These are phyloP conservation scores for Gallinago nigripennis DNA, from an alignment of 2,797 vertebrate species.

Conservation along the genomic window DNA sequence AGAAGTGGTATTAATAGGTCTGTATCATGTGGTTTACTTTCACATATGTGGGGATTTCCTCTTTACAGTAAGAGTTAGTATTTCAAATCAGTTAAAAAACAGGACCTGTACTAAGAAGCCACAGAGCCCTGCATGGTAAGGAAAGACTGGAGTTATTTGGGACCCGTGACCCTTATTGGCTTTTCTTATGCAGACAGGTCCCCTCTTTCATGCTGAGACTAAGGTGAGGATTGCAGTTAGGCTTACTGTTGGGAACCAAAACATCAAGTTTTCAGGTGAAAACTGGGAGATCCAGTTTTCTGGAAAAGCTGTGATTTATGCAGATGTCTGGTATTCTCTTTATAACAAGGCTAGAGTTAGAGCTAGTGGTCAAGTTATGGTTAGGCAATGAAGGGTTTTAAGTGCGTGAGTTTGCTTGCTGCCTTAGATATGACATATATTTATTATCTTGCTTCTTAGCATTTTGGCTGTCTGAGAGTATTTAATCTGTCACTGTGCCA, in stretches of 20 bases:
- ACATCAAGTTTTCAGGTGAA: background rate
- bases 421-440: background rate
- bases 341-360: background rate
- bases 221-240: background rate
- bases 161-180: background rate
- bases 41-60: background rate
- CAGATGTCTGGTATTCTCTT: background rate
- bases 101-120: background rate
- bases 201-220: background rate
- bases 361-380: background rate
- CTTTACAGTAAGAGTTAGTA: background rate
- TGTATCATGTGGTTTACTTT: accelerated
- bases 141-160: background rate
- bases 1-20: background rate
- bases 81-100: background rate
- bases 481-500: background rate
- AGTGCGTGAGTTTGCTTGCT: background rate
- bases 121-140: background rate
- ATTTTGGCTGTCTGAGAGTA: background rate
- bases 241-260: background rate
- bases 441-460: background rate
- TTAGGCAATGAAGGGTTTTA: background rate
- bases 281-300: background rate
- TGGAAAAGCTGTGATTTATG: background rate
- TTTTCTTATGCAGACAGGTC: background rate